Evolutionary conservation across 2,113 vertebrate species (phyloP).

Genomic region (Cochlearius cochlearius): DNA sequence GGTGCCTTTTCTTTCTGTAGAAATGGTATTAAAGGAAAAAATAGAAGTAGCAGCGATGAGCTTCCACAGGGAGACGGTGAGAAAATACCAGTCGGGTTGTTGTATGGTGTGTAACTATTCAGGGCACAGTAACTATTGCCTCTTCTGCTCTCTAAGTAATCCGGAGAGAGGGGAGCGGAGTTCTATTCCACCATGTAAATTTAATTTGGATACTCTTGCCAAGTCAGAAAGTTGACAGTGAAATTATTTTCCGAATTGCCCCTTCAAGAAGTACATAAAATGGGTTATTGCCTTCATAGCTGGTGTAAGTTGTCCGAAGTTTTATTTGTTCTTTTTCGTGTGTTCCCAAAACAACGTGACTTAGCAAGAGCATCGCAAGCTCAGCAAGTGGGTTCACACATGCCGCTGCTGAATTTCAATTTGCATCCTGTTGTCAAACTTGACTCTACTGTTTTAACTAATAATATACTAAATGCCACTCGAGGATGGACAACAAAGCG

Average conservation of each 20-base stretch:
- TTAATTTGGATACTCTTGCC: background rate
- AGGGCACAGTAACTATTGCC: fast-evolving
- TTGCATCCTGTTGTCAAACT: background rate
- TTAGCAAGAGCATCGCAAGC: background rate
- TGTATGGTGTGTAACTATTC: fast-evolving
- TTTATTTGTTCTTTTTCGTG: background rate
- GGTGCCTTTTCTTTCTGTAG: background rate
- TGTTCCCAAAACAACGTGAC: fast-evolving
- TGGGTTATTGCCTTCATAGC: background rate
- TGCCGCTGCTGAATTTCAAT: background rate
- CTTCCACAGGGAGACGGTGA: background rate
- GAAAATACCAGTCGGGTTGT: background rate
- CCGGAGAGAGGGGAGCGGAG: background rate
- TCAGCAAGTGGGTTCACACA: fast-evolving
- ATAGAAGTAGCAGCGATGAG: background rate
- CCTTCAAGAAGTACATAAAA: background rate
- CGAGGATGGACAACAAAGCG: background rate
- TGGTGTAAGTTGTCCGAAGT: background rate
- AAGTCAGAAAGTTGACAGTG: background rate
- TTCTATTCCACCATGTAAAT: background rate
- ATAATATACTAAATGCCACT: background rate
- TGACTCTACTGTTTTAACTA: background rate
- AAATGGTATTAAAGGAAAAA: background rate
- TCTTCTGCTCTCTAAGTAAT: background rate
- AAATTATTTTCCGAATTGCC: background rate